phyloP scores from a whole-genome alignment of 2,113 vertebrate genomes.

The Gallinago media region DNA sequence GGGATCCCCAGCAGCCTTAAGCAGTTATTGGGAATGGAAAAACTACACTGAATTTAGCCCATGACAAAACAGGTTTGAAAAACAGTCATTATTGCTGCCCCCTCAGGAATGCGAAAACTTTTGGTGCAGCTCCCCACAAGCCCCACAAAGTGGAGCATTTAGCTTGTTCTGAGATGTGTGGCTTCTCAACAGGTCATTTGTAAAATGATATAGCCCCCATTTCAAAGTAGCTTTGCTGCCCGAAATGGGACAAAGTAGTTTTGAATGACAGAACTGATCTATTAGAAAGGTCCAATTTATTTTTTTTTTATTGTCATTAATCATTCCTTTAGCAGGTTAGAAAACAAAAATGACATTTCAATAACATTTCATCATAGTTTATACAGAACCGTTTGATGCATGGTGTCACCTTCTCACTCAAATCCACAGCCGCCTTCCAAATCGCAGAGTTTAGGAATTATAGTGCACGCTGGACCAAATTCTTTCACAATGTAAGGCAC shows the following conservation, averaged over 20 bases:
- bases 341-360: slow-evolving; percentile 85
- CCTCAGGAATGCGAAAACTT: not conserved
- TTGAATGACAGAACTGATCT: slow-evolving; percentile 56
- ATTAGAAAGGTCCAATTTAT: slow-evolving; percentile 81
- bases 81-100: not conserved
- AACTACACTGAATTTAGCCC: not conserved
- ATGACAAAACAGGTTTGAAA: not conserved
- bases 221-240: not conserved
- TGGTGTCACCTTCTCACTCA: slow-evolving; percentile 43
- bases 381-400: slow-evolving; percentile 58
- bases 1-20: not conserved
- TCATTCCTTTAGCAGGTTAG: slow-evolving; percentile 84
- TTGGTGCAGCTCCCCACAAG: not conserved
- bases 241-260: slow-evolving; percentile 11
- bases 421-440: slow-evolving; percentile 67
- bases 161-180: not conserved
- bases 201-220: not conserved
- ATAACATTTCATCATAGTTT: slow-evolving; percentile 74
- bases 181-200: not conserved
- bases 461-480: slow-evolving; percentile 77
- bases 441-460: slow-evolving; percentile 69
- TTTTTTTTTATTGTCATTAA: slow-evolving; percentile 77
- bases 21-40: not conserved
- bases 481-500: slow-evolving; percentile 87
- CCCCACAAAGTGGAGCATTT: not conserved